Percentiles rank a stretch among this genome's conserved stretches.
phyloP scores from a whole-genome alignment of 23 tunicate genomes.

The Clavelina lepadiformis region DNA sequence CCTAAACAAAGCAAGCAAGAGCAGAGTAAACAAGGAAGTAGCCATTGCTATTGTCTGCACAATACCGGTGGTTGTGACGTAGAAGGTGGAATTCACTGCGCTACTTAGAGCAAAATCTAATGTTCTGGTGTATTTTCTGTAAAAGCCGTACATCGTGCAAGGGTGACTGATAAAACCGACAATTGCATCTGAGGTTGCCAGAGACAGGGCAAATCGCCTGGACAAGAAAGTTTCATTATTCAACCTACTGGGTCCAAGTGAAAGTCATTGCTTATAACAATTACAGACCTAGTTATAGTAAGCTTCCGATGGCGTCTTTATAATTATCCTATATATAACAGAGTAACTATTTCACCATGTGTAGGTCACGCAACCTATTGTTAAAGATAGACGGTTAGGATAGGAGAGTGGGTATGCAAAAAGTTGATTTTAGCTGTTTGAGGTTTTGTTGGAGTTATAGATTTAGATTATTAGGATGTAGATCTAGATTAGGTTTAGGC shows the following conservation, averaged over 20 bases:
- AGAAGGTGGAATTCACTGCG: neutral
- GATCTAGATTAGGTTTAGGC: no score
- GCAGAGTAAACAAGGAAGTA: constrained; percentile 15
- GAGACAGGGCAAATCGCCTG: constrained; percentile 30
- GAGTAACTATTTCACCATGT: no score
- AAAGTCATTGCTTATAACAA: neutral
- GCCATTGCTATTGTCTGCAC: constrained; percentile 22
- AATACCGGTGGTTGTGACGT: constrained; percentile 9
- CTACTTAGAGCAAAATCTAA: neutral
- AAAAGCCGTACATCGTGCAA: constrained; percentile 12
- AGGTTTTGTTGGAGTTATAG: no score
- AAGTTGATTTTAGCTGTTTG: no score
- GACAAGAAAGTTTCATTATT: neutral
- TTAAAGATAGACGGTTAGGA: no score
- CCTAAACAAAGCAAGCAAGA: constrained; percentile 3
- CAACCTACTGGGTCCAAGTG: neutral
- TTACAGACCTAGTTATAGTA: neutral
- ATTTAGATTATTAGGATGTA: no score
- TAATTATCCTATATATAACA: no score
- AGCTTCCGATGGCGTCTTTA: no score
- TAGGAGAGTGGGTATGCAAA: no score
- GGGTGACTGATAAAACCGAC: constrained; percentile 25
- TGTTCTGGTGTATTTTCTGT: neutral
- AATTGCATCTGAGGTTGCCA: constrained; percentile 23
- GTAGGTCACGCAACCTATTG: no score